Evolutionary conservation across 1,140 invertebrate species (phyloP).

Genomic region (Bombus consobrinus): DNA sequence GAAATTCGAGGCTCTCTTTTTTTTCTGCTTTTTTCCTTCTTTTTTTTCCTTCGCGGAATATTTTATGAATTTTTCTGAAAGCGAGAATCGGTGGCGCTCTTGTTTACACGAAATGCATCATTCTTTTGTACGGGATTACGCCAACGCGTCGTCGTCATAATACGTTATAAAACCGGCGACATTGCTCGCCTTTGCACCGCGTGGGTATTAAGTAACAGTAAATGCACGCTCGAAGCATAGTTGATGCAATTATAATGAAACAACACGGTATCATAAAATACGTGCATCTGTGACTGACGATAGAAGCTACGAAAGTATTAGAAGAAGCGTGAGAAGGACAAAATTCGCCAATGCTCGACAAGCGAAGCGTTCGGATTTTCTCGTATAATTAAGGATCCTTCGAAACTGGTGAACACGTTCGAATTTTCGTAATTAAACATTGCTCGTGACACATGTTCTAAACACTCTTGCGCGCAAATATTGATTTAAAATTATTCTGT

Average conservation of each 20-base stretch:
- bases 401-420: too few relatives aligned
- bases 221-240: background rate
- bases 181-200: background rate
- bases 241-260: slow-evolving; percentile 23
- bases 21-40: too few relatives aligned
- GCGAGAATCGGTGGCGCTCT: background rate
- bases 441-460: background rate
- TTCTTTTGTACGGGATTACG: background rate
- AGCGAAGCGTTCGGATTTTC: background rate
- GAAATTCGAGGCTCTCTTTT: too few relatives aligned
- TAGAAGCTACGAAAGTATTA: background rate
- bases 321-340: background rate
- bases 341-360: background rate
- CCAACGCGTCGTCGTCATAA: background rate
- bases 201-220: background rate
- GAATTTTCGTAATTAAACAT: slow-evolving; percentile 1
- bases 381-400: background rate
- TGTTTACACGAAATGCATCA: too few relatives aligned
- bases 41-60: background rate
- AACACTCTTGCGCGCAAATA: background rate
- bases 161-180: background rate
- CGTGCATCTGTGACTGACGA: background rate
- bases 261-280: background rate
- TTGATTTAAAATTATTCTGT: background rate
- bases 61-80: background rate